Evolutionary conservation across 1,140 invertebrate species (phyloP).

Genomic region (Nixonia krombeini): DNA sequence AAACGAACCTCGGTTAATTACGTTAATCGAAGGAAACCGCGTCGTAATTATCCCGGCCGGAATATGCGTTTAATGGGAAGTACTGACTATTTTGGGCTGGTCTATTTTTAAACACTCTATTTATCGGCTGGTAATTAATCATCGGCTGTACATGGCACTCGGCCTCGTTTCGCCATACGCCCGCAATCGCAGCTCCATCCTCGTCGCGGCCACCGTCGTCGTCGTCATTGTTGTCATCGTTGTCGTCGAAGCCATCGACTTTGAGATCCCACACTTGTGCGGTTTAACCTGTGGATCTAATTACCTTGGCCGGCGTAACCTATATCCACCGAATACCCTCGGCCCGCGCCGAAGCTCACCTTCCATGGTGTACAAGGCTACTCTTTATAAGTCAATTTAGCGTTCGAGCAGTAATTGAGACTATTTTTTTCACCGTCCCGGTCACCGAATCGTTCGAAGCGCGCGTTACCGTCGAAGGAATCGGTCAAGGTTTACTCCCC

Average conservation of each 20-base stretch:
- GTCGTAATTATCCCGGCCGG: no score
- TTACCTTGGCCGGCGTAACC: conserved; percentile 30
- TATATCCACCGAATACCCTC: conserved; percentile 15
- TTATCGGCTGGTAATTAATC: conserved; percentile 13
- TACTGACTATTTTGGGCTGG: conserved; percentile 3
- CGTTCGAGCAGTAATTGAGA: no score
- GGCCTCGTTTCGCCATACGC: conserved; percentile 18
- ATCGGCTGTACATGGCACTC: conserved; percentile 14
- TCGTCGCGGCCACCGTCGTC: no score
- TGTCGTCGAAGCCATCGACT: conserved; percentile 28
- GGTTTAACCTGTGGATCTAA: conserved; percentile 29
- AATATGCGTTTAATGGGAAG: no score
- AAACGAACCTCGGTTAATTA: no score
- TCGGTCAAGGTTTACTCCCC: no score
- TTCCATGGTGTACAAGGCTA: conserved; percentile 21
- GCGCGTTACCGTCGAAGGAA: no score
- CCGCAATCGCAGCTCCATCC: neutral
- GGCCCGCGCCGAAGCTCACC: conserved; percentile 4
- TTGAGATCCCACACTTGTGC: conserved; percentile 24
- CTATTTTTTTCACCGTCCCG: no score
- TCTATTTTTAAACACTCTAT: conserved; percentile 11
- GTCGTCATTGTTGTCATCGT: no score
- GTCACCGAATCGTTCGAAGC: no score
- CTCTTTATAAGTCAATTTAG: conserved; percentile 3
- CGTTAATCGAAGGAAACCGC: no score